Percentiles rank a stretch among this genome's conserved stretches.
Evolutionary conservation across 2,797 vertebrate species (phyloP).

Genomic region (Coregonus sp.): DNA sequence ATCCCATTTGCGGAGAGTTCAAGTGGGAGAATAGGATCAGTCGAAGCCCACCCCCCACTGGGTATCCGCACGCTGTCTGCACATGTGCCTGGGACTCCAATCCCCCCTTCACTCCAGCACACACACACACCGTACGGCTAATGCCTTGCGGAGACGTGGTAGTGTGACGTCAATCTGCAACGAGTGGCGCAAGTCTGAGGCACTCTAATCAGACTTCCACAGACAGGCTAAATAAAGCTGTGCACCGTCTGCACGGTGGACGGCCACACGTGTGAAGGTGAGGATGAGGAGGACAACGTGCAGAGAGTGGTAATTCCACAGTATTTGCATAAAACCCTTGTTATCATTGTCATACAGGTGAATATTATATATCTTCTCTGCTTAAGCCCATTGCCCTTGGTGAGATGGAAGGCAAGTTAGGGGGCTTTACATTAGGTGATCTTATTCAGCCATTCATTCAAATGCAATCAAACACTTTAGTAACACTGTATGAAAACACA

Average conservation of each 20-base stretch:
- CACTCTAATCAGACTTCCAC: slow-evolving; percentile 20
- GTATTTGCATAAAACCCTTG: too few relatives aligned
- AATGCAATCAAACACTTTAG: neutral
- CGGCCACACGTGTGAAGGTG: neutral
- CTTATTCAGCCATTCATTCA: too few relatives aligned
- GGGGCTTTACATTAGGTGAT: too few relatives aligned
- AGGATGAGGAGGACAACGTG: neutral
- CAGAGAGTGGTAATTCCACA: too few relatives aligned
- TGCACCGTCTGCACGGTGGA: neutral
- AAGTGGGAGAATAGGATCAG: neutral
- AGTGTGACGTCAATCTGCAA: neutral
- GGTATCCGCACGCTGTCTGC: neutral
- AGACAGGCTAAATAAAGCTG: slow-evolving; percentile 14
- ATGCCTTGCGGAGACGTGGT: neutral
- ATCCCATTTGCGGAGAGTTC: too few relatives aligned
- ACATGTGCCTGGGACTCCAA: neutral
- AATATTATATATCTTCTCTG: too few relatives aligned
- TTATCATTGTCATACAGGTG: too few relatives aligned
- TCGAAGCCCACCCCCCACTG: neutral
- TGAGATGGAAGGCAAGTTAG: too few relatives aligned
- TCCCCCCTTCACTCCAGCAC: neutral
- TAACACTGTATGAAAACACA: neutral
- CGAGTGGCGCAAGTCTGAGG: neutral
- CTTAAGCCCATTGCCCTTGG: too few relatives aligned
- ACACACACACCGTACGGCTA: neutral